Conservation (phyloP, 2,113 vertebrate species). For the Silurus asotus region DNA sequence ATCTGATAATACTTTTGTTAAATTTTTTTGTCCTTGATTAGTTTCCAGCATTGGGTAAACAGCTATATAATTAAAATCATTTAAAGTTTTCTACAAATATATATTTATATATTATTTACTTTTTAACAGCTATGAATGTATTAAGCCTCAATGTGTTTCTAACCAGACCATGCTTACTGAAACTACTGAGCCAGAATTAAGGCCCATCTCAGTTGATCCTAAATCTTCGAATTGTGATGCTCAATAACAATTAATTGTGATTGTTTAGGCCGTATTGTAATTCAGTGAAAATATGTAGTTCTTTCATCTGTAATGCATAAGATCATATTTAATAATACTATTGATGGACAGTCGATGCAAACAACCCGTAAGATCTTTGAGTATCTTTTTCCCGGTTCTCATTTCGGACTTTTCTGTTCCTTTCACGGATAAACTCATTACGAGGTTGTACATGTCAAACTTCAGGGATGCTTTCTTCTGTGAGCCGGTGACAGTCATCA, state of each 20-base stretch:
- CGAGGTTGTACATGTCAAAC: constrained; percentile 30
- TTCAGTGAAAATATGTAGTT: background rate
- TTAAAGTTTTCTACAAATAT: too few species aligned
- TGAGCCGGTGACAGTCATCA: constrained; percentile 41
- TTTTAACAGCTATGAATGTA: background rate
- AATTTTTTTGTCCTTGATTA: background rate
- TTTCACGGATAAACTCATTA: constrained; percentile 39
- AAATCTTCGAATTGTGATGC: background rate
- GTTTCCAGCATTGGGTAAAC: background rate
- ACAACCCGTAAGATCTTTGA: background rate
- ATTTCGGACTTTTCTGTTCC: background rate
- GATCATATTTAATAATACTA: background rate
- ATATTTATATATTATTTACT: too few species aligned
- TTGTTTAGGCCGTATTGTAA: background rate
- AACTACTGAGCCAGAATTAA: background rate
- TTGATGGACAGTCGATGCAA: background rate
- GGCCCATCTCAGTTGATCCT: background rate
- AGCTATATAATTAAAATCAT: background rate
- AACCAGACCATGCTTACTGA: background rate
- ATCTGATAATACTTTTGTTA: background rate
- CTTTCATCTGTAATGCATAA: background rate
- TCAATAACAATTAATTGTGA: background rate
- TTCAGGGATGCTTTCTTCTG: constrained; percentile 29
- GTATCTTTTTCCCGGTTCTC: background rate
- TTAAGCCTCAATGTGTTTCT: background rate